Evolutionary conservation across 2,797 vertebrate species (phyloP).

Genomic region (Sebastes iracundus): DNA sequence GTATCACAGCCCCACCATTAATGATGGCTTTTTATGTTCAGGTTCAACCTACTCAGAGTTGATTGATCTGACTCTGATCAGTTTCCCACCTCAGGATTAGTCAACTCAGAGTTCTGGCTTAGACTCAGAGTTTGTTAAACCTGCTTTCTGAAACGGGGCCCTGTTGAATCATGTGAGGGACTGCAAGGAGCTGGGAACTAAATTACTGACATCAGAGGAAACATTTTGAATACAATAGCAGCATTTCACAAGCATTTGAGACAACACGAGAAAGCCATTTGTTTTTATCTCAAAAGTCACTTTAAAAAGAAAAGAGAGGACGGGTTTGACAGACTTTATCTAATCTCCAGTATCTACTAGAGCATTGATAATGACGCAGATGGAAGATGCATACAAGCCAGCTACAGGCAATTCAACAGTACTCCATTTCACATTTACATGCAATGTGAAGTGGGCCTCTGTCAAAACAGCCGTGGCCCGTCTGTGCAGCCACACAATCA

Average conservation of each 20-base stretch:
- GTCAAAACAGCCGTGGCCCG: neutral
- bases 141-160: neutral
- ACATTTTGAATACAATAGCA: neutral
- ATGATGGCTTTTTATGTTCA: too few species aligned
- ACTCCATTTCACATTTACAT: slow-evolving; percentile 7
- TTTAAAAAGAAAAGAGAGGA: neutral
- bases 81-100: neutral
- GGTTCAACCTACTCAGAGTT: too few species aligned
- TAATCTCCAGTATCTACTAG: neutral
- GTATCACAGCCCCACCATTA: accelerated
- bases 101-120: neutral
- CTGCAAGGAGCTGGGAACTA: neutral
- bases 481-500: neutral
- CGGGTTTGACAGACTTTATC: neutral
- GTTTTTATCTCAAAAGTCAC: neutral
- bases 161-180: slow-evolving; percentile 2
- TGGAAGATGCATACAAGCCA: neutral
- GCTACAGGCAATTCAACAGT: neutral
- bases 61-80: too few species aligned
- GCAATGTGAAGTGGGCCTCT: slow-evolving; percentile 1
- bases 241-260: neutral
- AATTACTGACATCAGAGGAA: neutral
- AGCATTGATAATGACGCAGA: neutral
- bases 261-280: neutral
- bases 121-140: neutral